Percentiles rank a stretch among this genome's conserved stretches.
phyloP scores from a whole-genome alignment of 2,113 vertebrate species.

The Neofelis nebulosa region DNA sequence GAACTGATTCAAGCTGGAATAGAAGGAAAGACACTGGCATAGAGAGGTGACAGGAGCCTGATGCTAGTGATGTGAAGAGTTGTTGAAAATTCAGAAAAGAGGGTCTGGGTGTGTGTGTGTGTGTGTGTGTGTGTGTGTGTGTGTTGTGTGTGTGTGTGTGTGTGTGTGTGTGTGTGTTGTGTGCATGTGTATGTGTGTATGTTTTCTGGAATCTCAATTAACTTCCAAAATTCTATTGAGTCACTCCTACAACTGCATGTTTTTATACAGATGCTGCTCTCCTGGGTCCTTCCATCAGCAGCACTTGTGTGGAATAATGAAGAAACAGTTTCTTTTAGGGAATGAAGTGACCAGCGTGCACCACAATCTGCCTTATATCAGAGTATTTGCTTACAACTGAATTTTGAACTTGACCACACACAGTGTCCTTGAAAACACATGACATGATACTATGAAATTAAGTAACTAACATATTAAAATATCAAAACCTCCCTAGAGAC shows the following conservation, averaged over 20 bases:
- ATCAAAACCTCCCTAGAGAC: background rate
- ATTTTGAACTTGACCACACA: conserved; percentile 31
- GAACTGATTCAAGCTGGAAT: background rate
- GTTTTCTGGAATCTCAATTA: background rate
- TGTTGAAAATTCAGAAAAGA: background rate
- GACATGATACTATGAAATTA: conserved; percentile 17
- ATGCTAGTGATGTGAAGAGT: background rate
- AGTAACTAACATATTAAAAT: conserved; percentile 31
- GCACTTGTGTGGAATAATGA: background rate
- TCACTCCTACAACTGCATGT: background rate
- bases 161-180: background rate
- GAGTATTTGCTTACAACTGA: background rate
- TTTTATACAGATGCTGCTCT: background rate
- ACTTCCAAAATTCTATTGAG: background rate
- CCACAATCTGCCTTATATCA: background rate
- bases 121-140: background rate
- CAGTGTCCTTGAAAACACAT: background rate
- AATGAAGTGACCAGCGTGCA: background rate
- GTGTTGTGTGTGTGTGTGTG: background rate
- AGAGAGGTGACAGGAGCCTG: background rate
- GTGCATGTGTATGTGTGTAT: background rate
- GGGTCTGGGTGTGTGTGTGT: background rate
- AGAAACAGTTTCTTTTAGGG: background rate
- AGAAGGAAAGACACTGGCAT: background rate
- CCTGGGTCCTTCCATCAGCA: background rate